Evolutionary conservation across 2,888 invertebrate species (phyloP), one percentile per base, ranked within the genome.

Genomic region (Drosophila bunnanda): DNA sequence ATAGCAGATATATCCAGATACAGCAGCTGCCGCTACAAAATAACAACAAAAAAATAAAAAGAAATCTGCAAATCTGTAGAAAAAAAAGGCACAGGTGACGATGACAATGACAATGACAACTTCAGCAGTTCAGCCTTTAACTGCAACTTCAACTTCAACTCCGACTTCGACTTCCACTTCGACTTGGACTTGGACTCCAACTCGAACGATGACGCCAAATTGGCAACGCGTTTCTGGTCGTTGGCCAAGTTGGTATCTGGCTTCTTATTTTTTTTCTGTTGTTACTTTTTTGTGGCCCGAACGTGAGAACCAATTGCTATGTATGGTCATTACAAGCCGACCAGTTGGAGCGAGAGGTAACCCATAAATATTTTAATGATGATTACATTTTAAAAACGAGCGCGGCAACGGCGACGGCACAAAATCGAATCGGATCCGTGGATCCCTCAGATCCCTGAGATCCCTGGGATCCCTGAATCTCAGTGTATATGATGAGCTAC

Each of bases 241-340:
- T 57, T 61, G 55, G 50, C 50, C 50, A 52, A 52, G 15, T 34
- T 34, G 39, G 60, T 55, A 55, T 54, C 48, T 48, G 46, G 12
- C 25, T 3, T 13, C 13, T 20, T 48, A 9, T 62, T 32, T 28
- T 20, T 36, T 28, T 32, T 3, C 20, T 38, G 3, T 38, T 38
- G 9, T n/a, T 12, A 20, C 12, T 13, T 70, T 70, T 62, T 69
- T 61, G 56, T 53, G 48, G 54, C 34, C 65, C 64, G 79, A 86
- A 88, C 85, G 85, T 86, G 85, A 86, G 85, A 86, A 88, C 85
- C 85, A 86, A 86, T 86, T 86, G 85, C 88, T 82, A 82, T 87
- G 83, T 84, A 84, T 87, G 83, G 83, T 84, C 83, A 84, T 84
- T 84, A 87, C 83, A 84, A 87, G 82, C 80, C 78, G 87, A 67